phyloP scores from a whole-genome alignment of 1,140 invertebrate species.

The Euschistus heros region DNA sequence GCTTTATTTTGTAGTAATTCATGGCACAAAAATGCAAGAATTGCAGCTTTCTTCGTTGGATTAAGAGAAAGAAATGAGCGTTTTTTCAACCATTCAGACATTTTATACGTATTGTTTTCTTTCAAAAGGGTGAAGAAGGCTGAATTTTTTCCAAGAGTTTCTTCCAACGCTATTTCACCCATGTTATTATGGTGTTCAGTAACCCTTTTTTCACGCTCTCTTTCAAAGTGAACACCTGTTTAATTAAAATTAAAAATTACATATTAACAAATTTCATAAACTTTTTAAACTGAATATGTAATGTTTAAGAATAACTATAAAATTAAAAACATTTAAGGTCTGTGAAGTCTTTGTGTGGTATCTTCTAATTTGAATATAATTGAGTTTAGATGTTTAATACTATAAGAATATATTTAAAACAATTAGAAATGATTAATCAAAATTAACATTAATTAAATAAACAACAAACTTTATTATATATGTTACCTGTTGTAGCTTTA shows the following conservation, averaged over 20 bases:
- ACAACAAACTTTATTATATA: too few species aligned
- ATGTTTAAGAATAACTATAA: background rate
- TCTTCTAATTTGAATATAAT: too few species aligned
- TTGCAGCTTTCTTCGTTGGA: conserved; percentile 73
- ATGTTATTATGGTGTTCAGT: conserved; percentile 69
- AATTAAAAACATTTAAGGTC: too few species aligned
- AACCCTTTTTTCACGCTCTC: conserved; percentile 61
- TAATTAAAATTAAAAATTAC: conserved; percentile 4
- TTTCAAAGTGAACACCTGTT: conserved; percentile 57
- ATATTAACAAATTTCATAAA: too few species aligned
- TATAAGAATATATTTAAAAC: too few species aligned
- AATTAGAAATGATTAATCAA: too few species aligned
- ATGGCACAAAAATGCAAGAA: conserved; percentile 84
- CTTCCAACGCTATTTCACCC: conserved; percentile 44
- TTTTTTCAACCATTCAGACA: conserved; percentile 60
- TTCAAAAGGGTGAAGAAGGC: conserved; percentile 65
- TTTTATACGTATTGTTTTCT: conserved; percentile 60
- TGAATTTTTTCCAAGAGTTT: conserved; percentile 57
- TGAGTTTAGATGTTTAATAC: too few species aligned
- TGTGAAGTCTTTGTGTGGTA: too few species aligned
- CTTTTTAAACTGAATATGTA: background rate
- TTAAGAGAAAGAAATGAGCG: conserved; percentile 78
- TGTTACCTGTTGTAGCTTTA: conserved; percentile 57
- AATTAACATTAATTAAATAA: too few species aligned
- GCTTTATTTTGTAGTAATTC: conserved; percentile 87